phyloP scores from a whole-genome alignment of 1,140 invertebrate species.

The Stegodyphus dumicola region DNA sequence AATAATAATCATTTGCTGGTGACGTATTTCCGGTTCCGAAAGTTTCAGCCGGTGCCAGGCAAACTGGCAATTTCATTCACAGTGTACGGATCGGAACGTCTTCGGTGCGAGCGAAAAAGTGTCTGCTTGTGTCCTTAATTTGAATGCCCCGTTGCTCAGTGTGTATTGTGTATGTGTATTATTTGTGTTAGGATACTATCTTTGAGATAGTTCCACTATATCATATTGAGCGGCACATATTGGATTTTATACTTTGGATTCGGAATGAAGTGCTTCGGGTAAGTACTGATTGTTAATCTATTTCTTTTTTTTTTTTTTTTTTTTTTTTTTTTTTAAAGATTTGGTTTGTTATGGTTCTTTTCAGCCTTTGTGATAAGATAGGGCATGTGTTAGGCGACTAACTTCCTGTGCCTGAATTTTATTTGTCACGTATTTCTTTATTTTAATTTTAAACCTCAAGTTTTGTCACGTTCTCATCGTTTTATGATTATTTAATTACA shows the following conservation, averaged over 20 bases:
- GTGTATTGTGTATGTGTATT: background rate
- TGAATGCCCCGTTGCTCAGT: background rate
- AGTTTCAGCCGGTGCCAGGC: slow-evolving; percentile 10
- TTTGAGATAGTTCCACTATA: background rate
- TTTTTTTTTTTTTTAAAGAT: too few species aligned
- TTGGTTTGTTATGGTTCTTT: too few species aligned
- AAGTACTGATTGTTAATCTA: slow-evolving; percentile 10
- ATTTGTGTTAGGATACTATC: background rate
- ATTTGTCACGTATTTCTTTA: too few species aligned
- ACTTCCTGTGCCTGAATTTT: too few species aligned
- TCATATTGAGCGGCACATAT: background rate
- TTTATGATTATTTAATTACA: too few species aligned
- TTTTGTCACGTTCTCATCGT: too few species aligned
- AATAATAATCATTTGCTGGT: slow-evolving; percentile 13
- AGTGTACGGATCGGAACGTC: background rate
- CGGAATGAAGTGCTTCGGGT: background rate
- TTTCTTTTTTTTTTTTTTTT: too few species aligned
- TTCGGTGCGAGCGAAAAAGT: background rate
- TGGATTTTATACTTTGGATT: slow-evolving; percentile 33
- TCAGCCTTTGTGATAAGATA: too few species aligned
- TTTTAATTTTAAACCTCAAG: too few species aligned
- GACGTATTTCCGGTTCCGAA: slow-evolving; percentile 44
- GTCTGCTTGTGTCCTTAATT: background rate
- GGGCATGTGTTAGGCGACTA: too few species aligned
- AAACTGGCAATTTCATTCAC: slow-evolving; percentile 26